Conservation (phyloP, 2,888 invertebrate genomes). For the Hoplodrina blanda region DNA sequence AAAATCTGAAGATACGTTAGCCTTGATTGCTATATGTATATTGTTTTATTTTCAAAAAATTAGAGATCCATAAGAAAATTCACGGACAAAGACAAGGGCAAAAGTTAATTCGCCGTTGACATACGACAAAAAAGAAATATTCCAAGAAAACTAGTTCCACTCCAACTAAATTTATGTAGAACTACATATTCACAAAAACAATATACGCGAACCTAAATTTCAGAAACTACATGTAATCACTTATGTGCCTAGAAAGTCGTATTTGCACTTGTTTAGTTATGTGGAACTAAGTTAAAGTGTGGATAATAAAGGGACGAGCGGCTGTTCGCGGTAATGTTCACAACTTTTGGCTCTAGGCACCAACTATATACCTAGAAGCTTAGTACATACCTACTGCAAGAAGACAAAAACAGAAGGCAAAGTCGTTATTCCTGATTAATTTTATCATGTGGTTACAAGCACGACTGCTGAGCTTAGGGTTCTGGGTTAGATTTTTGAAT, state of each 20-base stretch:
- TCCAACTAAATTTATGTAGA: not conserved
- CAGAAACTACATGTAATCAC: conserved; percentile 14
- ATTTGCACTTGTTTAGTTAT: conserved; percentile 31
- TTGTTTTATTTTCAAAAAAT: too few relatives aligned
- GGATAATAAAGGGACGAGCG: conserved; percentile 33
- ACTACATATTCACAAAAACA: not conserved
- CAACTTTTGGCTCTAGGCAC: conserved; percentile 31
- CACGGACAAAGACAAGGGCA: too few relatives aligned
- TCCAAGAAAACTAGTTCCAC: not conserved
- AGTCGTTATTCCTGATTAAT: not conserved
- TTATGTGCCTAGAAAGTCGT: conserved; percentile 15
- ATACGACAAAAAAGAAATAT: too few relatives aligned
- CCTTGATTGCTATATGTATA: too few relatives aligned
- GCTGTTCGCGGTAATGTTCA: conserved; percentile 32
- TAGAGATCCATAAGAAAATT: too few relatives aligned
- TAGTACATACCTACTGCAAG: not conserved
- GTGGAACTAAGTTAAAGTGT: conserved; percentile 32
- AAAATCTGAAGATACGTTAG: too few relatives aligned
- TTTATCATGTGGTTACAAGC: too few relatives aligned
- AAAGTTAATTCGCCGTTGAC: too few relatives aligned
- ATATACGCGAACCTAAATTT: not conserved
- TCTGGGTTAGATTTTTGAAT: too few relatives aligned
- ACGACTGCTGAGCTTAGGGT: too few relatives aligned
- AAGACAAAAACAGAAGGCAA: conserved; percentile 12
- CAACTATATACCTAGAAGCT: conserved; percentile 14